phyloP scores from a whole-genome alignment of 2,113 vertebrate species.

The Apeltes quadracus region DNA sequence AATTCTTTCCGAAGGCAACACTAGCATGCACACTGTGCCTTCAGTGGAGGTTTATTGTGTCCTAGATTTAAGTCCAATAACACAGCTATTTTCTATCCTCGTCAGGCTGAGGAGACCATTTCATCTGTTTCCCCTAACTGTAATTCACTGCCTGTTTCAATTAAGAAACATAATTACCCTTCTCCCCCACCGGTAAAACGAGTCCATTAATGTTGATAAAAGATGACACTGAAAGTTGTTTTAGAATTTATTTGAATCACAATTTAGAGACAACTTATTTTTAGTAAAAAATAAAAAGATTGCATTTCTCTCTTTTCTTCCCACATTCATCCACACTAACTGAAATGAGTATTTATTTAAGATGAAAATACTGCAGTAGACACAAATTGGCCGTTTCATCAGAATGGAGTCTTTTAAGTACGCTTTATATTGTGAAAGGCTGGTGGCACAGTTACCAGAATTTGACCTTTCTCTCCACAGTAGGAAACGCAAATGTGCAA shows the following conservation, averaged over 20 bases:
- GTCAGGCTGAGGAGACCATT: conserved; percentile 42
- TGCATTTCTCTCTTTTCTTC: conserved; percentile 11
- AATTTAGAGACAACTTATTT: conserved; percentile 32
- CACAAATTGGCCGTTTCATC: background rate
- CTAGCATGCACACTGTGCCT: conserved; percentile 26
- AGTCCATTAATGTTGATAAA: conserved; percentile 65
- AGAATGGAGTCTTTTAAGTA: conserved; percentile 20
- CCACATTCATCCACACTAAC: conserved; percentile 3
- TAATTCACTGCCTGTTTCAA: conserved; percentile 68
- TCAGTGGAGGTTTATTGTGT: conserved; percentile 30
- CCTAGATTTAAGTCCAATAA: conserved; percentile 48
- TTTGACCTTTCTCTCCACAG: conserved; percentile 52
- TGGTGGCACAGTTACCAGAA: conserved; percentile 32
- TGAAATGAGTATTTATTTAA: background rate
- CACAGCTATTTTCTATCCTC: conserved; percentile 52
- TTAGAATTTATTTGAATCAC: conserved; percentile 55
- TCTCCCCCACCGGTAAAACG: conserved; percentile 54
- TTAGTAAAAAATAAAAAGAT: conserved; percentile 43
- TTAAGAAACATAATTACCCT: conserved; percentile 75
- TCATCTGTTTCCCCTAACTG: conserved; percentile 26
- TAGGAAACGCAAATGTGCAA: conserved; percentile 32
- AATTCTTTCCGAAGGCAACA: conserved; percentile 37
- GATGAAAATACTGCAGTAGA: conserved; percentile 9
- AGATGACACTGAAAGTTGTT: conserved; percentile 63
- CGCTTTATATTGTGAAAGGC: conserved; percentile 20